Percentiles rank a stretch among this genome's conserved stretches.
Evolutionary conservation across 2,888 invertebrate species (phyloP).

Genomic region (Eilema sororculum): DNA sequence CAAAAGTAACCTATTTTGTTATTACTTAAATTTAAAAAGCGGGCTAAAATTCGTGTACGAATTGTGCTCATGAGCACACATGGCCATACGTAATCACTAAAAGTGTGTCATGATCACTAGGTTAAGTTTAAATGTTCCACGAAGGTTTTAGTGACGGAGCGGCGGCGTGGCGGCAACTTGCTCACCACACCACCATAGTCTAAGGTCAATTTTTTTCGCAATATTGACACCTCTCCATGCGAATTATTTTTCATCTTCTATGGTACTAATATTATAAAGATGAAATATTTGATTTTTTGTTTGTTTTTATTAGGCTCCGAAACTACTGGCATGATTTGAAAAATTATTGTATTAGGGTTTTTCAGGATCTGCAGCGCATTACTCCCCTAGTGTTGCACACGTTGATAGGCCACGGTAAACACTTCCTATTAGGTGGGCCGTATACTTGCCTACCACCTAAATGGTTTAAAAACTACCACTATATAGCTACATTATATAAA

Average conservation of each 20-base stretch:
- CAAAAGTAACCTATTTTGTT: slow-evolving; percentile 45
- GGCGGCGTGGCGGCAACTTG: slow-evolving; percentile 24
- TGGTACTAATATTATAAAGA: too few relatives aligned
- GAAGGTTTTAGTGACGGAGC: slow-evolving; percentile 47
- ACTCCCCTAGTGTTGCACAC: too few relatives aligned
- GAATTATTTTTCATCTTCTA: slow-evolving; percentile 30
- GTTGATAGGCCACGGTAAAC: too few relatives aligned
- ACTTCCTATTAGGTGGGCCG: too few relatives aligned
- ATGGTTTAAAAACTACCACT: too few relatives aligned
- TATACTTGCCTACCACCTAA: too few relatives aligned
- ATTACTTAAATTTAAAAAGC: slow-evolving; percentile 54
- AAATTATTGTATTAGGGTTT: too few relatives aligned
- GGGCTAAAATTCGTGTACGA: slow-evolving; percentile 64
- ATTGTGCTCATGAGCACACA: slow-evolving; percentile 63
- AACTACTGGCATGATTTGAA: too few relatives aligned
- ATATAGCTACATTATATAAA: too few relatives aligned
- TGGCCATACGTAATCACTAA: slow-evolving; percentile 76
- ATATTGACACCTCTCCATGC: slow-evolving; percentile 42
- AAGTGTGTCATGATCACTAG: slow-evolving; percentile 87
- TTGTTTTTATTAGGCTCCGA: too few relatives aligned
- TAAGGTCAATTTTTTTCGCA: slow-evolving; percentile 48
- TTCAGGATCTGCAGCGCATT: too few relatives aligned
- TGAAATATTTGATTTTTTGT: too few relatives aligned
- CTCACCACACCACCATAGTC: slow-evolving; percentile 39
- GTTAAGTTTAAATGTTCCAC: slow-evolving; percentile 83